Base-by-base conservation (phyloP, 2,888 invertebrate species). In the Sinhomidia bicolor region DNA sequence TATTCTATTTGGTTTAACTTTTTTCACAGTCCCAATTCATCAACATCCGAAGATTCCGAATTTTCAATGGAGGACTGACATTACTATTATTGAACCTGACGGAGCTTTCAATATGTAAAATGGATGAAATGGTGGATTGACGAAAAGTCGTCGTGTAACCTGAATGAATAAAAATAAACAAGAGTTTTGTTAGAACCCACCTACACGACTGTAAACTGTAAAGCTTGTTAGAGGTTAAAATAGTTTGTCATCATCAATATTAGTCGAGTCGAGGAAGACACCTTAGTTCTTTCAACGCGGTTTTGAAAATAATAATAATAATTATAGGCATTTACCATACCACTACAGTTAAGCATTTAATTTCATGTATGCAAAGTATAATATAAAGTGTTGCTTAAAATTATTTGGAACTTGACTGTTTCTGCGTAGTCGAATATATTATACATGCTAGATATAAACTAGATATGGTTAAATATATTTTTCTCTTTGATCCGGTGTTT, bases 41-140 rank as follows among this genome's bases (percentile, higher is more conserved):
- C 92, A 26, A 89, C 90, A 51, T 92, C 91, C 17, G 92, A 92
- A 47, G 92, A 92, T 32, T 92, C 92, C 0, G 92, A 92, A 79
- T 91, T 92, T 80, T 91, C 91, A 14, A 91, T 91, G 90, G 91
- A 90, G 76, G 91, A 92, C 87, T 87, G 87, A 87, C 87, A 87
- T 74, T 80, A 62, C 32, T 87, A 79, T 26, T 85, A 60, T 26
- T 20, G 36, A 44, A 12, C 29, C 20, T 36, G 60, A 20, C 4
- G 47, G 78, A 65, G 78, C 57, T 68, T 86, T 80, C 65, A n/a
- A 60, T 26, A 26, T 71, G 71, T 36, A 79, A 26, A 54, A 76
- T 17, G 54, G 54, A 29, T 57, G 51, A 44, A 79, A 60, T 60
- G 60, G 29, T 12, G 12, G 41, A 20, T 32, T 60, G n/a, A 41